Base-by-base conservation (phyloP, 2,888 invertebrate species). In the Adela reaumurella region DNA sequence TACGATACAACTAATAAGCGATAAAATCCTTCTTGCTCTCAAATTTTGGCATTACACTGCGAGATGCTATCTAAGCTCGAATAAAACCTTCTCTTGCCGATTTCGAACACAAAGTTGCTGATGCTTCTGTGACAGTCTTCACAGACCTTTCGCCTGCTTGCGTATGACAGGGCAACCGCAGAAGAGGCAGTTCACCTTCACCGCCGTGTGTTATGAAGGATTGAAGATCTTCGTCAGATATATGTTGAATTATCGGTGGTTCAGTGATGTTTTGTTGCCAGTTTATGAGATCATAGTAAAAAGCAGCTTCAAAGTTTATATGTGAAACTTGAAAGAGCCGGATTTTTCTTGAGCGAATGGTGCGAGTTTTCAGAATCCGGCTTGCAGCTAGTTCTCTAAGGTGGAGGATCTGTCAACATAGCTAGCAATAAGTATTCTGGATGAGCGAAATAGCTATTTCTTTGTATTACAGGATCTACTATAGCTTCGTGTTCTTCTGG, bases 101-200 rank as follows among this genome's bases (percentile, higher is more conserved):
- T n/a, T n/a, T n/a, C n/a, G n/a, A n/a, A n/a, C n/a, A n/a, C n/a
- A n/a, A n/a, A n/a, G n/a, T n/a, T n/a, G n/a, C n/a, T n/a, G n/a
- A n/a, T n/a, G n/a, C n/a, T n/a, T n/a, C n/a, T n/a, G n/a, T n/a
- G n/a, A 52, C 51, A 28, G 51, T 46, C 42, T 56, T 55, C 1
- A 55, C 54, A 10, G 55, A 53, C 42, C 52, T 51, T 46, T 57
- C 52, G 3, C 56, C 54, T 18, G 57, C 55, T 52, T 55, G 53
- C 1, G 53, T 52, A 45, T 55, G 55, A 28, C 52, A 57, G 6
- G 54, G 56, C 3, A 54, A 52, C 10, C 56, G n/a, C n/a, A n/a
- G n/a, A n/a, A n/a, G n/a, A n/a, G n/a, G 14, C 20, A 53, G 46
- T 28, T 50, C 19, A 17, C 28, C 45, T 17, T 51, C 46, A 17